Evolutionary conservation across 2,797 vertebrate genomes (phyloP), one percentile per base, ranked within the genome.

Genomic region (Potorous gilbertii): DNA sequence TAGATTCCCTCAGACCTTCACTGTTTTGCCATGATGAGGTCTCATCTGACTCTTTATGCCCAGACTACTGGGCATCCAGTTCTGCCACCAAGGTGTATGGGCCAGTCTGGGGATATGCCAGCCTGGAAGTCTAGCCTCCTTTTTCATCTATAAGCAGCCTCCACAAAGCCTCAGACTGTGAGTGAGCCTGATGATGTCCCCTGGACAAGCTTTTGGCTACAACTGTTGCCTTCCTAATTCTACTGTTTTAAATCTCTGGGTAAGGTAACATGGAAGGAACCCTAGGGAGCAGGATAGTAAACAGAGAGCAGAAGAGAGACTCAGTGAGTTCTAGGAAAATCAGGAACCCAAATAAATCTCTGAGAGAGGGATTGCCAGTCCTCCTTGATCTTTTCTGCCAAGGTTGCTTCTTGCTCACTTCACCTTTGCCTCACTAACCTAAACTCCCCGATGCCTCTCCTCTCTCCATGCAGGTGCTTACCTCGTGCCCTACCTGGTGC

Each of bases 401-500:
- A 31, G 50, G 50, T 16, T 81, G 6, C 52, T 50, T 2, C 81
- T 54, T 55, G 52, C 57, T 1, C 4, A 56, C 93, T 55, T 18
- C 10, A 52, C 50, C 93, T 40, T 4, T 59, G 0, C 0, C 0
- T 8, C 6, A 27, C 81, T 55, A 18, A 11, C 0, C 0, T 1
- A 4, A 46, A 27, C 13, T 1, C 56, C 5, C 0, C 8, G 56
- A 91, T 2, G 1, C n/a, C 18, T 54, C 46, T 96, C 91, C 27
- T 54, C 14, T 96, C 40, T 97, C 55, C 54, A 95, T 92, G 95
- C 98, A 99, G 99, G 99, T 97, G 99, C 99, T 27, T 99, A 99
- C 98, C 98, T 99, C 97, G 99, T 99, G 90, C 99, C 99, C 0
- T 99, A 99, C 98, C 98, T 99, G 96, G 99, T 99, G 97, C 99